Base-by-base conservation (phyloP, 1,140 invertebrate species). In the Bombus huntii region DNA sequence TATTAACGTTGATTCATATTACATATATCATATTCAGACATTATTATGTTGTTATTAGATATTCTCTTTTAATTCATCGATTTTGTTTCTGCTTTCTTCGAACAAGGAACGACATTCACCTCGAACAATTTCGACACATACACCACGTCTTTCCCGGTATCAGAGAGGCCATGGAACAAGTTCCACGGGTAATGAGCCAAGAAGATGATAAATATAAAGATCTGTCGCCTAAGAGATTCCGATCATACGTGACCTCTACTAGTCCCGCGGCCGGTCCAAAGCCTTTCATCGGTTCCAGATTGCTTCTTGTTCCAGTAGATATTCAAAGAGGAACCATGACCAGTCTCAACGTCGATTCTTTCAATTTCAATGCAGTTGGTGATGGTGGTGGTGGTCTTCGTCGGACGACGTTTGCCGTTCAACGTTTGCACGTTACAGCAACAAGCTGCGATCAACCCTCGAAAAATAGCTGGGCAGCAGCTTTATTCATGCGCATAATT, bases 301-400 rank as follows among this genome's bases (percentile, higher is more conserved):
- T 57, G 78, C 70, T 78, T 22, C 66, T 81, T 57, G 76, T 89
- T 75, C 83, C 85, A 74, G 25, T 66, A 28, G 44, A 39, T 62
- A 65, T 88, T 88, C 77, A 84, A 85, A 81, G 68, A 71, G 3
- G 89, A 88, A 93, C 92, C 94, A 94, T 94, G 94, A 95, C 94
- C 94, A 95, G 93, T 94, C 94, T 94, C 94, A 95, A 95, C 87
- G 89, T 91, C 93, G 79, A 83, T 87, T 91, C 86, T 85, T 88
- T 75, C 86, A 81, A 91, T 79, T 87, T 53, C 47, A 53, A 53
- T 53, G 47, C 81, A 81, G 89, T 88, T 82, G 28, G 62, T 0
- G n/a, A 6, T 9, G 28, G 3, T n/a, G 62, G 25, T n/a, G 62
- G 13, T 66, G 15, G 5, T 22, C 47, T 22, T 59, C 65, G 53